Percentiles rank a stretch among this genome's conserved stretches.
Evolutionary conservation across 1,140 invertebrate species (phyloP).

Genomic region (Polypedilum vanderplanki): DNA sequence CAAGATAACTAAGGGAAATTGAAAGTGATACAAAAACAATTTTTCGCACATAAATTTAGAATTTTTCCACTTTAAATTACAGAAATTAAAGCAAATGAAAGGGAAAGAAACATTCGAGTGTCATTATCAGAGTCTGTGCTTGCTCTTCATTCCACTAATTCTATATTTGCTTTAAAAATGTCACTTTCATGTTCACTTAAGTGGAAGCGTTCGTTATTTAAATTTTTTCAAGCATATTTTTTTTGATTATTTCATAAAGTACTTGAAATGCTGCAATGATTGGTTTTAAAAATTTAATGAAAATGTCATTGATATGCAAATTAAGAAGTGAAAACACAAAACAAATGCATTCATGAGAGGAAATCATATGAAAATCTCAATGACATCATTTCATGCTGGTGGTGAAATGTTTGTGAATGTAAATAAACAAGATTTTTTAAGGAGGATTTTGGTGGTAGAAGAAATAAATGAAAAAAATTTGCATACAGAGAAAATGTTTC

Average conservation of each 20-base stretch:
- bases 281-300: constrained; percentile 21
- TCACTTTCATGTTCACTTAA: constrained; percentile 26
- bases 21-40: background rate
- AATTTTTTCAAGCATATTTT: constrained; percentile 2
- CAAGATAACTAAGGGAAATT: background rate
- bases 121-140: background rate
- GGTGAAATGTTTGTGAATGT: background rate
- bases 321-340: constrained; percentile 16
- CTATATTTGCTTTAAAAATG: background rate
- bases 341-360: background rate
- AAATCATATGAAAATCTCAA: background rate
- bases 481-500: too few species aligned
- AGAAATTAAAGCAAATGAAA: background rate
- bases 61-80: background rate
- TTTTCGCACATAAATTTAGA: background rate
- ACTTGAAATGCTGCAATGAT: background rate
- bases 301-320: constrained; percentile 25
- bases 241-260: background rate
- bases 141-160: constrained; percentile 7
- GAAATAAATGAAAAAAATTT: too few species aligned
- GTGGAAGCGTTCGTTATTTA: constrained; percentile 2
- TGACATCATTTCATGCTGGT: background rate
- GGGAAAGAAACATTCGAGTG: background rate
- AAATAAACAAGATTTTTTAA: too few species aligned
- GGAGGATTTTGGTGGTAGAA: too few species aligned